Base-by-base conservation (phyloP, 92 coral and sea anemone genomes). In the Virgularia gustaviana region DNA sequence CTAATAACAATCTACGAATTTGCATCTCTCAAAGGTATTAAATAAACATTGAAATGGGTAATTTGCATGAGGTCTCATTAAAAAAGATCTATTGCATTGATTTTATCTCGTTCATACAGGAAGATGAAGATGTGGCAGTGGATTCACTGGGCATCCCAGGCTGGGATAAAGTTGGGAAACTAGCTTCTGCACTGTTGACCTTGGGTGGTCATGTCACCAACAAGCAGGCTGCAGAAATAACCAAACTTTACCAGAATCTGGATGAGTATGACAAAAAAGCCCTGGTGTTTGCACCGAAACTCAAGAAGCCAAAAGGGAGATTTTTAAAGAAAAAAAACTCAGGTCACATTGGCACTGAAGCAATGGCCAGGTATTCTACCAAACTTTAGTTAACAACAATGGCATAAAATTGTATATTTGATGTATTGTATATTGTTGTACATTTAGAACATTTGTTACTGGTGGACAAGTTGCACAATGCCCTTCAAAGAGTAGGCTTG, bases 71-170 rank as follows among this genome's bases (percentile, higher is more conserved):
- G n/a, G n/a, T n/a, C n/a, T n/a, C n/a, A n/a, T n/a, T n/a, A n/a
- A n/a, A n/a, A n/a, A n/a, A n/a, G n/a, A n/a, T 2, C 23, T 47
- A 16, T 4, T 47, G 23, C 10, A 3, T 15, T 45, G 15, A 3
- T 45, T 15, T 2, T 45, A 20, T 51, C 28, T 6, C 4, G 6
- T 51, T 19, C 22, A 51, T 2, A 51, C 23, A 45, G 61, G 29
- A 39, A 24, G 54, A 33, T 16, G 56, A 67, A 61, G 64, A 19
- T 12, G 75, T 39, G 11, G 75, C 75, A 13, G n/a, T 15, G 6
- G 77, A 78, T 39, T n/a, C n/a, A n/a, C n/a, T n/a, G n/a, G n/a
- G n/a, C 24, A 70, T 78, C 30, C 78, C 83, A 32, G 83, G 83
- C 16, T 78, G 83, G 78, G 82, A 68, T 52, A 78, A 67, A 39